These are phyloP conservation scores for Alcedo atthis DNA, from an alignment of 2,797 vertebrate genomes.

Conservation along the genomic window DNA sequence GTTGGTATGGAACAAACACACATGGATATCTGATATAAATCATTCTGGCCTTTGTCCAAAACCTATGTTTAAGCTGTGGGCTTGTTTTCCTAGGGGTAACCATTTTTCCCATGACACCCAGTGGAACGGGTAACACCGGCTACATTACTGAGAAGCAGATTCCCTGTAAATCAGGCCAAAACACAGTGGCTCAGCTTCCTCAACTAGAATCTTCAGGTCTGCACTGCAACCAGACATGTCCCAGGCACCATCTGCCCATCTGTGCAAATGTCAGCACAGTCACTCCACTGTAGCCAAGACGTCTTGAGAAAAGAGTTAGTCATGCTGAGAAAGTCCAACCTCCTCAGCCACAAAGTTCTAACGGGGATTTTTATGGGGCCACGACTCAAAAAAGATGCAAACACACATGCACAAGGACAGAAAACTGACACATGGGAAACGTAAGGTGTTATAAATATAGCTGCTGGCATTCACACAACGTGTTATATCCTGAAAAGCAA, in stretches of 20 bases:
- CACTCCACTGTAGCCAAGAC: constrained; percentile 14
- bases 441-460: constrained; percentile 31
- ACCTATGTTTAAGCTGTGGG: neutral
- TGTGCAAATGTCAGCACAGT: constrained; percentile 57
- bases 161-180: constrained; percentile 5
- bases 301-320: constrained; percentile 48
- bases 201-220: constrained; percentile 23
- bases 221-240: constrained; percentile 35
- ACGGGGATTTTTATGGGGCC: neutral
- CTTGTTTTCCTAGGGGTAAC: neutral
- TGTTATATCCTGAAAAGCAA: constrained; percentile 26
- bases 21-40: neutral
- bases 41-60: neutral
- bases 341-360: constrained; percentile 15
- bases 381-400: neutral
- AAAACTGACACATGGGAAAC: constrained; percentile 6
- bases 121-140: neutral
- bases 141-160: neutral
- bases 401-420: neutral
- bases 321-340: constrained; percentile 36
- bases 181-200: neutral
- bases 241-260: constrained; percentile 36
- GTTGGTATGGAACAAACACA: neutral
- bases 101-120: constrained; percentile 4
- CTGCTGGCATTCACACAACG: neutral